phyloP scores from a whole-genome alignment of 2,888 invertebrate species.

The Xiphydria camelus region DNA sequence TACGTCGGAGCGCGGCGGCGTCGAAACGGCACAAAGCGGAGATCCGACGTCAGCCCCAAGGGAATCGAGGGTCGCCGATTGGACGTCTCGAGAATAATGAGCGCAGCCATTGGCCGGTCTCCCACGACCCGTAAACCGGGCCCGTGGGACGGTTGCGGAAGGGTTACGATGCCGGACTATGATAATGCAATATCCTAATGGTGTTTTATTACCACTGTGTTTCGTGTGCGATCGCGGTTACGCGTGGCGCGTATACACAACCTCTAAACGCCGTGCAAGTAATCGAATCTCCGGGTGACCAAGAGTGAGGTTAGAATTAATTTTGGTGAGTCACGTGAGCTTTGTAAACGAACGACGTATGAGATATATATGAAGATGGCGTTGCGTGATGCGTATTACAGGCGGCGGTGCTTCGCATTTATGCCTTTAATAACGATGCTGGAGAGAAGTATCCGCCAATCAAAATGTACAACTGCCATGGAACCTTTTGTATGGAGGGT shows the following conservation, averaged over 20 bases:
- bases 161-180: constrained; percentile 11
- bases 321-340: too few species aligned
- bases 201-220: constrained; percentile 10
- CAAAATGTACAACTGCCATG: too few species aligned
- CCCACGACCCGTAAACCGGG: constrained; percentile 37
- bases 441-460: too few species aligned
- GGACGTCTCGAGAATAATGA: constrained; percentile 2
- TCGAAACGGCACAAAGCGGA: constrained; percentile 1
- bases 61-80: constrained; percentile 1
- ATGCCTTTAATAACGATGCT: too few species aligned
- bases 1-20: constrained; percentile 20
- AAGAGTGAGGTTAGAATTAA: too few species aligned
- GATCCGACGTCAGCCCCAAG: constrained; percentile 2
- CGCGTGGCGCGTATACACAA: too few species aligned
- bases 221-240: background rate
- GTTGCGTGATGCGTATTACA: too few species aligned
- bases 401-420: too few species aligned
- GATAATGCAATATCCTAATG: constrained; percentile 27
- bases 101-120: constrained; percentile 9
- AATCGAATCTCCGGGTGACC: constrained; percentile 20
- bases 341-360: too few species aligned
- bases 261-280: too few species aligned
- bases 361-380: too few species aligned
- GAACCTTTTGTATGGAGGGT: too few species aligned
- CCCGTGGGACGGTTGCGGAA: constrained; percentile 27